Evolutionary conservation across 2,797 vertebrate species (phyloP).

Genomic region (Melanotaenia trifasciata): DNA sequence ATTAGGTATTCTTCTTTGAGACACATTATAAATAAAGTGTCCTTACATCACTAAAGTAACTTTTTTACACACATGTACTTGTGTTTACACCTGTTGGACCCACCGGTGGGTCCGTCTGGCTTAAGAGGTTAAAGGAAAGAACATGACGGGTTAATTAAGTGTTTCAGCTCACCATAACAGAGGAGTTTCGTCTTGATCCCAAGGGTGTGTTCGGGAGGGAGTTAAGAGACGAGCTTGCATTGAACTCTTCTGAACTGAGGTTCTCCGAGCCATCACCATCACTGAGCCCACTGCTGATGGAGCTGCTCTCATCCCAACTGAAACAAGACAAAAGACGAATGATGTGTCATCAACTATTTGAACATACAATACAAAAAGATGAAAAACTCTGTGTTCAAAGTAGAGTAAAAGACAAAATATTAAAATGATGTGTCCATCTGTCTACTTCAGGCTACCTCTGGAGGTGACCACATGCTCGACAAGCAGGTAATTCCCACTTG

Average conservation of each 20-base stretch:
- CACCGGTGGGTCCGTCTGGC: too few species aligned
- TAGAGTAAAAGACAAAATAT: constrained; percentile 19
- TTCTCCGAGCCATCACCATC: constrained; percentile 92
- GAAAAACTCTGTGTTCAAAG: constrained; percentile 9
- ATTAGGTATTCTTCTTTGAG: too few species aligned
- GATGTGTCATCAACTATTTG: neutral
- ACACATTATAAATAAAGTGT: too few species aligned
- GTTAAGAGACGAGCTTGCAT: constrained; percentile 95
- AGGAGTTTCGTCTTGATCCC: constrained; percentile 92
- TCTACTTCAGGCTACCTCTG: constrained; percentile 36
- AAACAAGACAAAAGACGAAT: constrained; percentile 47
- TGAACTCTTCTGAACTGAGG: constrained; percentile 98
- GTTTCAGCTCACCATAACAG: constrained; percentile 87
- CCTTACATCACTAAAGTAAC: too few species aligned
- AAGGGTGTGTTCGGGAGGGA: constrained; percentile 94
- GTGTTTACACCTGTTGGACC: too few species aligned
- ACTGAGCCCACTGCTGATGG: constrained; percentile 98
- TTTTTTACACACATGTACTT: too few species aligned
- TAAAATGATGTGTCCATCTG: constrained; percentile 52
- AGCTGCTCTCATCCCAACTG: constrained; percentile 99
- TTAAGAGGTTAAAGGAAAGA: neutral
- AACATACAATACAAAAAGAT: neutral
- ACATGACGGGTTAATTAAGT: neutral
- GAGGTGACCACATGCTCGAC: constrained; percentile 55
- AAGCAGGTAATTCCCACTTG: constrained; percentile 64